Percentiles rank a stretch among this genome's conserved stretches.
These are phyloP conservation scores for Echeneis naucrates DNA, from an alignment of 2,797 vertebrate genomes.

Conservation along the genomic window DNA sequence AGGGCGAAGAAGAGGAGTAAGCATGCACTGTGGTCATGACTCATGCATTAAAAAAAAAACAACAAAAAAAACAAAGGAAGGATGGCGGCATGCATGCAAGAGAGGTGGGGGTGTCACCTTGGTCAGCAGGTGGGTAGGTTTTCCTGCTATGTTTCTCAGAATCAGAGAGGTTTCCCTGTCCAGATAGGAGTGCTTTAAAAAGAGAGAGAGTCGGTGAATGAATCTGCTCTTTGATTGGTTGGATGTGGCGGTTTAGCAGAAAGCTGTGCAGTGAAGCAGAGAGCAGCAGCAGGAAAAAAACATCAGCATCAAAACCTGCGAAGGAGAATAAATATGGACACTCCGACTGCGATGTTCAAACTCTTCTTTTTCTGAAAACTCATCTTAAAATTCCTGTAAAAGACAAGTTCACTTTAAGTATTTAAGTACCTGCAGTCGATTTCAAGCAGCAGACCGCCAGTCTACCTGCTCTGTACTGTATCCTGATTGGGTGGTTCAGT, in stretches of 20 bases:
- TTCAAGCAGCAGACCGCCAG: too few species aligned
- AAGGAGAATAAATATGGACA: too few species aligned
- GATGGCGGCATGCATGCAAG: slow-evolving; percentile 21
- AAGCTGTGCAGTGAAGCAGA: slow-evolving; percentile 76
- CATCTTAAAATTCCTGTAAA: too few species aligned
- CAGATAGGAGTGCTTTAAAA: slow-evolving; percentile 98
- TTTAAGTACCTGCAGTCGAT: too few species aligned
- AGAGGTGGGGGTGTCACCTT: slow-evolving; percentile 88
- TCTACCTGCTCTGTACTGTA: too few species aligned
- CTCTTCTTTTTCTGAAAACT: too few species aligned
- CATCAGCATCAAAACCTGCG: slow-evolving; percentile 45
- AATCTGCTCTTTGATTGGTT: slow-evolving; percentile 50
- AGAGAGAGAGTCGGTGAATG: slow-evolving; percentile 64
- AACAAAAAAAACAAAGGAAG: not conserved
- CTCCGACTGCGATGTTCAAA: too few species aligned
- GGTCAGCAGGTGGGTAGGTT: slow-evolving; percentile 99
- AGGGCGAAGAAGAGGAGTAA: not conserved
- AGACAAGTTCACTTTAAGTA: too few species aligned
- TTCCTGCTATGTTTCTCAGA: slow-evolving; percentile 99
- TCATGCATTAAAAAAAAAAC: not conserved
- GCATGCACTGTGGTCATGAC: not conserved
- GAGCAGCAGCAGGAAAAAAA: slow-evolving; percentile 30
- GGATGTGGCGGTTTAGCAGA: slow-evolving; percentile 59
- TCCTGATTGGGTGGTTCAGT: too few species aligned
- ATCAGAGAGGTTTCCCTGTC: slow-evolving; percentile 99